phyloP scores from a whole-genome alignment of 2,888 invertebrate genomes.

The Coleophora flavipennella region DNA sequence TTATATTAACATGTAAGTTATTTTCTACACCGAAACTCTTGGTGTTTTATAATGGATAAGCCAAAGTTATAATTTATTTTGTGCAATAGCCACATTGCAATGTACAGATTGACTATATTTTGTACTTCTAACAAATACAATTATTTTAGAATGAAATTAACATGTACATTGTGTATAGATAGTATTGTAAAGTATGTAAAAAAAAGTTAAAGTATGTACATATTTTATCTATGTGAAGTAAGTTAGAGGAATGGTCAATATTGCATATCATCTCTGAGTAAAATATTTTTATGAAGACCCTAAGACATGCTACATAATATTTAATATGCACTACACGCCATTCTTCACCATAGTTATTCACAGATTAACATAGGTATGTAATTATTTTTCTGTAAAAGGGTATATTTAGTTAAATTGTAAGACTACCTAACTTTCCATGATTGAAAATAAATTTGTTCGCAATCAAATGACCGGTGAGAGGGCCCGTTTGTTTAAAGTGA shows the following conservation, averaged over 20 bases:
- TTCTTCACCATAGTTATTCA: slow-evolving; percentile 4
- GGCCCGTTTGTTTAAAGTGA: too few relatives aligned
- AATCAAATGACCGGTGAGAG: not conserved
- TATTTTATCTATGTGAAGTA: slow-evolving; percentile 32
- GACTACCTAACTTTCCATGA: slow-evolving; percentile 31
- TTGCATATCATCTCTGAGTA: slow-evolving; percentile 28
- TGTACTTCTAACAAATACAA: slow-evolving; percentile 29
- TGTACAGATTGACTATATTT: slow-evolving; percentile 60
- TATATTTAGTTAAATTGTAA: slow-evolving; percentile 44
- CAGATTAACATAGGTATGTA: slow-evolving; percentile 1
- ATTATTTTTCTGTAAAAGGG: slow-evolving; percentile 45
- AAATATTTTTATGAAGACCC: not conserved
- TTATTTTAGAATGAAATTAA: slow-evolving; percentile 30
- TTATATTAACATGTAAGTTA: slow-evolving; percentile 21
- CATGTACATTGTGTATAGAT: slow-evolving; percentile 67
- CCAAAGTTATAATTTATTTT: slow-evolving; percentile 68
- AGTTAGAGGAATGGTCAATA: slow-evolving; percentile 30
- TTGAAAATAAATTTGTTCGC: slow-evolving; percentile 17
- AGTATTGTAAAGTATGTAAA: slow-evolving; percentile 41
- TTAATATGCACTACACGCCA: slow-evolving; percentile 2
- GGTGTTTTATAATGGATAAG: slow-evolving; percentile 65
- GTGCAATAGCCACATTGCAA: slow-evolving; percentile 68
- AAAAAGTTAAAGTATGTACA: slow-evolving; percentile 45
- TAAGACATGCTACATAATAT: not conserved
- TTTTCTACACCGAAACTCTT: slow-evolving; percentile 36